These are phyloP conservation scores for Phaonia tiefii DNA, from an alignment of 2,888 invertebrate species.

Conservation along the genomic window DNA sequence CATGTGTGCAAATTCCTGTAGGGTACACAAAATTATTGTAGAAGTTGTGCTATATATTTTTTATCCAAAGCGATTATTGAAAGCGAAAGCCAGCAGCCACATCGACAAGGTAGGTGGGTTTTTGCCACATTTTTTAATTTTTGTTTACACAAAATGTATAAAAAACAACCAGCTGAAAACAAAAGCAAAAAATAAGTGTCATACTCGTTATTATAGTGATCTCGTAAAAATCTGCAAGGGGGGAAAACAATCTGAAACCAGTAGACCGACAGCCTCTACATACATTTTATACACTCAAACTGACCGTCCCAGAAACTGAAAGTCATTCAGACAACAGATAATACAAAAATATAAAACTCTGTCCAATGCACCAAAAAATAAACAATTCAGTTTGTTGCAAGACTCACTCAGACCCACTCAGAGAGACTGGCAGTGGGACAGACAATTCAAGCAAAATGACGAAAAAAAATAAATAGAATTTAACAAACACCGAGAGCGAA, in stretches of 20 bases:
- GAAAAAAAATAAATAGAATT: not conserved
- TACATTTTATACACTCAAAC: slow-evolving; percentile 30
- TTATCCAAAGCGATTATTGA: slow-evolving; percentile 73
- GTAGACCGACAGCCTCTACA: slow-evolving; percentile 22
- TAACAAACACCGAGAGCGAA: slow-evolving; percentile 8
- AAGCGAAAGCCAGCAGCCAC: slow-evolving; percentile 77
- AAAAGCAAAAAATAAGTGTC: slow-evolving; percentile 60
- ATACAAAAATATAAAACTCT: slow-evolving; percentile 28
- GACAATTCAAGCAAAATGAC: slow-evolving; percentile 24
- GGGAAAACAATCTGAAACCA: slow-evolving; percentile 25
- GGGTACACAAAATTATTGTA: slow-evolving; percentile 10
- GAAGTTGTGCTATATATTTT: slow-evolving; percentile 43
- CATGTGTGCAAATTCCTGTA: slow-evolving; percentile 5
- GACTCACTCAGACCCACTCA: slow-evolving; percentile 43
- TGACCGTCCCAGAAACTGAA: slow-evolving; percentile 56
- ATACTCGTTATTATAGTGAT: slow-evolving; percentile 60
- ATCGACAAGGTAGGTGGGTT: slow-evolving; percentile 79
- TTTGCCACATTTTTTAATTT: slow-evolving; percentile 59
- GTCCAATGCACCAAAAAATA: slow-evolving; percentile 54
- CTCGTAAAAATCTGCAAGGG: slow-evolving; percentile 25
- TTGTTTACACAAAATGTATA: slow-evolving; percentile 34
- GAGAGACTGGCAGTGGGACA: not conserved
- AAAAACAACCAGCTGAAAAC: slow-evolving; percentile 16
- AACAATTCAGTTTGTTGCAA: slow-evolving; percentile 58
- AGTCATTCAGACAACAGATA: slow-evolving; percentile 53